These are phyloP conservation scores for Tychaedon coryphoeus DNA, from an alignment of 2,113 vertebrate species.

Conservation along the genomic window DNA sequence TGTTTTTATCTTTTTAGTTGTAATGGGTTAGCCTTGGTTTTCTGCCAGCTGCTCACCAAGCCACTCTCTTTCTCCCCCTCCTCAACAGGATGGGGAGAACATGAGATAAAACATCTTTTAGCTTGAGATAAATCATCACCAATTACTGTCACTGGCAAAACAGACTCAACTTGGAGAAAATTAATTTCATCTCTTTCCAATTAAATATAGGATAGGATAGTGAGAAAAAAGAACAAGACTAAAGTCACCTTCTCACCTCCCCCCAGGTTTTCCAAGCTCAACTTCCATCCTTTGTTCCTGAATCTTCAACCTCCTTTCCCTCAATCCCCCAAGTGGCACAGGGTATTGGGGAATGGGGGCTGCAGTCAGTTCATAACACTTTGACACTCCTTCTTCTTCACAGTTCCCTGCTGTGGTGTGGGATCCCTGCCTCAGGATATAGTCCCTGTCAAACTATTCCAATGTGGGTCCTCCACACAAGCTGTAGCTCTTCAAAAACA, in stretches of 20 bases:
- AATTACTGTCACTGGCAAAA: background rate
- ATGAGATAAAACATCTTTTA: background rate
- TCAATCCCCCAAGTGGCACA: fast-evolving
- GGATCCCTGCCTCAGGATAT: fast-evolving
- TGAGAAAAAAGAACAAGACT: background rate
- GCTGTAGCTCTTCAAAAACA: background rate
- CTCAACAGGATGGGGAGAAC: background rate
- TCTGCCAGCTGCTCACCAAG: background rate
- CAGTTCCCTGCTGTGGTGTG: background rate
- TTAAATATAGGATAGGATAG: background rate
- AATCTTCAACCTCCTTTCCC: background rate
- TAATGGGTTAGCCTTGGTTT: background rate
- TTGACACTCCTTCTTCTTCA: background rate
- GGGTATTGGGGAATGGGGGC: background rate
- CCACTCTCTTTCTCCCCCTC: background rate
- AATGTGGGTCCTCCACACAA: background rate
- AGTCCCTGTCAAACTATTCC: background rate
- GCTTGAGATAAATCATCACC: background rate
- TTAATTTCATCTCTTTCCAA: background rate
- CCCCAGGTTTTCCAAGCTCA: background rate
- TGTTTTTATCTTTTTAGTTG: background rate
- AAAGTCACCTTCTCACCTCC: background rate
- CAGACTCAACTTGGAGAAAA: background rate
- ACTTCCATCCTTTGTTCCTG: background rate
- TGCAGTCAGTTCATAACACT: background rate